Evolutionary conservation across 2,797 vertebrate species (phyloP).

Genomic region (Silurus lanzhouensis): DNA sequence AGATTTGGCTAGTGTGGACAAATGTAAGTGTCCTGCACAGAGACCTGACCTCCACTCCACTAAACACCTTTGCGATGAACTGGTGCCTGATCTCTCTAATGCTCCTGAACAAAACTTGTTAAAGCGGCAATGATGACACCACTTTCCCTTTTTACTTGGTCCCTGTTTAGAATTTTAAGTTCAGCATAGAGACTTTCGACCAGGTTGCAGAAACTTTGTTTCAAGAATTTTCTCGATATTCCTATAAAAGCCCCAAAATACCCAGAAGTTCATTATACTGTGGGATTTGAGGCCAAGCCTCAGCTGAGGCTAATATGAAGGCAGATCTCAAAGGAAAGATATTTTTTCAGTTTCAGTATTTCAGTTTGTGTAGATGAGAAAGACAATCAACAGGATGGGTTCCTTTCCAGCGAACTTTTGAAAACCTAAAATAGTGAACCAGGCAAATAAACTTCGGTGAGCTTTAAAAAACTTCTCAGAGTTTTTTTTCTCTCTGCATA

Average conservation of each 20-base stretch:
- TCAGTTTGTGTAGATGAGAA: too few species aligned
- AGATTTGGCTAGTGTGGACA: neutral
- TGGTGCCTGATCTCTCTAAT: neutral
- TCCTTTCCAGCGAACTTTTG: neutral
- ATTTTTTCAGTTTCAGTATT: too few species aligned
- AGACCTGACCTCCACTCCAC: neutral
- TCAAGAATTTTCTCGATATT: constrained; percentile 11
- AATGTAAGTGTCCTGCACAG: neutral
- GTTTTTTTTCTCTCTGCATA: neutral
- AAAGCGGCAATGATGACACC: neutral
- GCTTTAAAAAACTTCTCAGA: too few species aligned
- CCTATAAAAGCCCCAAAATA: neutral
- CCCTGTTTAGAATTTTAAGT: neutral
- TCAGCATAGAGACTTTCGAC: neutral
- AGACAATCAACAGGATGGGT: neutral
- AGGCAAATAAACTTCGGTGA: too few species aligned
- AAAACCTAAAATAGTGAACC: too few species aligned
- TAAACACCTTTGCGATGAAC: neutral
- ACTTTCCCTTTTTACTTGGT: neutral
- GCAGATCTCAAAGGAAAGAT: neutral
- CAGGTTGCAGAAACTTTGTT: neutral
- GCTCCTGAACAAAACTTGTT: neutral
- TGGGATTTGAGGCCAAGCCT: neutral
- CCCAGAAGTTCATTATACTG: neutral
- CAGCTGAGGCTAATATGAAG: neutral